Base-by-base conservation (phyloP, 2,888 invertebrate species). In the Palloptera scutellata region DNA sequence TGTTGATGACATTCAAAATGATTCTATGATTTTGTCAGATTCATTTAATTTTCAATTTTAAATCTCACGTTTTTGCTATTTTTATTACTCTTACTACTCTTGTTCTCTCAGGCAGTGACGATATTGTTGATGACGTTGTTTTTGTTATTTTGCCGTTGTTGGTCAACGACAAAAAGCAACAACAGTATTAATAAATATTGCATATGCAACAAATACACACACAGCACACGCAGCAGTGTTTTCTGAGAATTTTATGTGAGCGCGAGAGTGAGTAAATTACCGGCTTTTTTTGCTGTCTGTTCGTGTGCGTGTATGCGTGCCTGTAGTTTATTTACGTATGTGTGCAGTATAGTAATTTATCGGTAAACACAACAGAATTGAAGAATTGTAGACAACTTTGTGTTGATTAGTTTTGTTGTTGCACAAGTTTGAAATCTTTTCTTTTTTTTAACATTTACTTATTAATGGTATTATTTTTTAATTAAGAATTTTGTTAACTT, bases 41-140 rank as follows among this genome's bases (percentile, higher is more conserved):
- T 60, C 15, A 60, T 60, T 42, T 60, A 42, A 42, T 60, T 60
- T 11, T 51, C 52, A 60, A 55, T 45, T 55, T 60, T 43, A 55
- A 51, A 13, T 1, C 52, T 60, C 52, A 53, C 54, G 30, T 13
- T n/a, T 42, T 43, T 42, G 8, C 42, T 51, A 51, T 30, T 61
- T 61, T 53, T 51, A 52, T 52, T 30, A 30, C 51, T 63, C 45
- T 45, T 45, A n/a, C 20, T 54, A 11, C 1, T 13, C 43, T 59
- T 10, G 15, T 8, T 58, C 48, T n/a, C 12, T 5, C 48, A 48
- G 48, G 48, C 48, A 48, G 15, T 53, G 53, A 53, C 12, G 19
- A 9, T 53, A 9, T 15, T 53, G 53, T 8, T 53, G 53, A 17
- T 53, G 15, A 53, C 17, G 19, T 17, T 53, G 19, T 17, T 53